Percentiles rank a stretch among this genome's conserved stretches.
Conservation (phyloP, 2,797 vertebrate genomes). For the Pangasius djambal region DNA sequence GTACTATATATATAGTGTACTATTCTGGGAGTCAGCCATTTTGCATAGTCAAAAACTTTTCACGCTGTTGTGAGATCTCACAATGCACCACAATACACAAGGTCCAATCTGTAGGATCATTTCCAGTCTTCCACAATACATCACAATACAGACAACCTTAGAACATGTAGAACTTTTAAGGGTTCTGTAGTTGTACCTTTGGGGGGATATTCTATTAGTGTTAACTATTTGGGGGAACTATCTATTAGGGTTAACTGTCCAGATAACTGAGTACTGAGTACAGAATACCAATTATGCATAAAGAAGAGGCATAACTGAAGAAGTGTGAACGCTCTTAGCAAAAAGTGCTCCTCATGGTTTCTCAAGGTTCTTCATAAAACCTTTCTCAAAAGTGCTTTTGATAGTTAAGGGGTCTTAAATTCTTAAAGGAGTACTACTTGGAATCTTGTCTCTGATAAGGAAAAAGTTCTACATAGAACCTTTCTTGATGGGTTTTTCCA, state of each 20-base stretch:
- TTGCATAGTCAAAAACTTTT: conserved; percentile 14
- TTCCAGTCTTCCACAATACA: neutral
- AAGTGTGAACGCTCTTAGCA: neutral
- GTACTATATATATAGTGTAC: neutral
- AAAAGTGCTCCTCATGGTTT: neutral
- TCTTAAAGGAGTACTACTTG: neutral
- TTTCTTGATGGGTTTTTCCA: neutral
- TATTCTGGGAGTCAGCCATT: neutral
- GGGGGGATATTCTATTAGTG: neutral
- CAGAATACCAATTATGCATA: neutral
- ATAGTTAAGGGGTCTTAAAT: neutral
- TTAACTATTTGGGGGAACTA: neutral
- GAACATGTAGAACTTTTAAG: neutral
- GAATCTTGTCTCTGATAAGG: neutral
- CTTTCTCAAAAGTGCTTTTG: neutral
- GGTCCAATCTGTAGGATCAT: neutral
- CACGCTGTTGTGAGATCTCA: neutral
- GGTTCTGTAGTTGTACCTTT: neutral
- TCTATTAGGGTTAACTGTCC: neutral
- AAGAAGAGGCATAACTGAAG: neutral
- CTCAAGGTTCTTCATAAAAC: neutral
- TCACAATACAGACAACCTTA: neutral
- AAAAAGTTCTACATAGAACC: neutral
- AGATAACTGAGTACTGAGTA: neutral
- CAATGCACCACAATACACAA: neutral